These are phyloP conservation scores for Drosophila yakuba DNA, from an alignment of 1,140 invertebrate species.

Conservation along the genomic window DNA sequence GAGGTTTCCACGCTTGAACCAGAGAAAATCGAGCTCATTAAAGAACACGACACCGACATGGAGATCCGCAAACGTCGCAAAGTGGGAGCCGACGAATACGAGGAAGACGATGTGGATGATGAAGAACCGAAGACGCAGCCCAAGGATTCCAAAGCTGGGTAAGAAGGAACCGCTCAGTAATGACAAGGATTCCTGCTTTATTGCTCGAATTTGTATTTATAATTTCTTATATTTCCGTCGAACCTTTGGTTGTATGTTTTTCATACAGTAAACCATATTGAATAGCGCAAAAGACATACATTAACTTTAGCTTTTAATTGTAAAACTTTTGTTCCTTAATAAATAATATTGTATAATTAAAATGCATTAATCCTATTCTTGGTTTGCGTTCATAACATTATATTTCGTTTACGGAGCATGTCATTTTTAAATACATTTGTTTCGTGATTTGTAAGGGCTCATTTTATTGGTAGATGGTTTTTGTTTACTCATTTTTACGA, in stretches of 20 bases:
- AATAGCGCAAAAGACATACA: constrained; percentile 46
- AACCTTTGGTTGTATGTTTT: constrained; percentile 42
- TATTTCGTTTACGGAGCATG: constrained; percentile 34
- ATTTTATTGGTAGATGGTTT: constrained; percentile 36
- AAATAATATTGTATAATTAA: constrained; percentile 70
- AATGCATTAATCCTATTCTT: constrained; percentile 64
- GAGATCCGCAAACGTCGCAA: constrained; percentile 72
- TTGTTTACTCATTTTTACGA: background rate
- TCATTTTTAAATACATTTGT: constrained; percentile 43
- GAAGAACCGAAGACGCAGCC: constrained; percentile 41
- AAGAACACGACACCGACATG: constrained; percentile 80
- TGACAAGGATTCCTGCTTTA: constrained; percentile 47
- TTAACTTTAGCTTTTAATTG: constrained; percentile 69
- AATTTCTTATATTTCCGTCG: constrained; percentile 15
- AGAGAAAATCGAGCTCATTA: constrained; percentile 81
- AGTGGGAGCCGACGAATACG: constrained; percentile 69
- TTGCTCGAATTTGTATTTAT: constrained; percentile 68
- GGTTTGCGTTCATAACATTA: constrained; percentile 35
- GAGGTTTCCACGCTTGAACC: constrained; percentile 64
- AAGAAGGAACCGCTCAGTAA: constrained; percentile 54
- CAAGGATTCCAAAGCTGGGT: constrained; percentile 75
- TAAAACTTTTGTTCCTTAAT: constrained; percentile 72
- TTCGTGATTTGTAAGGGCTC: constrained; percentile 18
- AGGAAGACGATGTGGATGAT: constrained; percentile 66
- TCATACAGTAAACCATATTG: constrained; percentile 14